phyloP scores from a whole-genome alignment of 2,113 vertebrate genomes.

The Neotragus pygmaeus region DNA sequence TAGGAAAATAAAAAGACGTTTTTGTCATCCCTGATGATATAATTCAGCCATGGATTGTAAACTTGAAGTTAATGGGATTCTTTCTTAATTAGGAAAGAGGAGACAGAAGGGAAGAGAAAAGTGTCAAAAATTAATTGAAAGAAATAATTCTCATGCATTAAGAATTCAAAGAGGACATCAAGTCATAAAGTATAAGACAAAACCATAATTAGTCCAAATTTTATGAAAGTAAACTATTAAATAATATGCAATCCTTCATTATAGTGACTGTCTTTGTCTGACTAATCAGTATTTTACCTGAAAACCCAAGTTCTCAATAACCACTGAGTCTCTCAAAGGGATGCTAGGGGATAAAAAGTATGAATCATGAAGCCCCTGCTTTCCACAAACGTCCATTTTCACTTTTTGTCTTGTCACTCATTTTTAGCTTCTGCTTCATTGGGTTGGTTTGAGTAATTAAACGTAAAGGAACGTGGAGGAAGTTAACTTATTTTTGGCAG shows the following conservation, averaged over 20 bases:
- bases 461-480: not conserved
- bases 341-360: not conserved
- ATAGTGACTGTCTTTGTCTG: not conserved
- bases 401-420: not conserved
- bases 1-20: not conserved
- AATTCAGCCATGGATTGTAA: not conserved
- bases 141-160: not conserved
- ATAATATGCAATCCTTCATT: not conserved
- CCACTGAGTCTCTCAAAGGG: not conserved
- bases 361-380: not conserved
- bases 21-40: not conserved
- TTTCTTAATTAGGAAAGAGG: slow-evolving; percentile 4
- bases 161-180: not conserved
- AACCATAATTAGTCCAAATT: not conserved
- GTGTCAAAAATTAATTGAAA: not conserved
- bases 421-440: not conserved
- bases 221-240: slow-evolving; percentile 18
- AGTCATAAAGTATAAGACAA: not conserved
- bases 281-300: not conserved
- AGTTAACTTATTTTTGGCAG: not conserved
- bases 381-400: not conserved
- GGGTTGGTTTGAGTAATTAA: not conserved
- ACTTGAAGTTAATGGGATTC: not conserved
- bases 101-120: not conserved
- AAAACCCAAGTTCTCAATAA: not conserved